Percentiles rank a stretch among this genome's conserved stretches.
These are phyloP conservation scores for Drosophila yooni DNA, from an alignment of 2,888 invertebrate genomes.

Conservation along the genomic window DNA sequence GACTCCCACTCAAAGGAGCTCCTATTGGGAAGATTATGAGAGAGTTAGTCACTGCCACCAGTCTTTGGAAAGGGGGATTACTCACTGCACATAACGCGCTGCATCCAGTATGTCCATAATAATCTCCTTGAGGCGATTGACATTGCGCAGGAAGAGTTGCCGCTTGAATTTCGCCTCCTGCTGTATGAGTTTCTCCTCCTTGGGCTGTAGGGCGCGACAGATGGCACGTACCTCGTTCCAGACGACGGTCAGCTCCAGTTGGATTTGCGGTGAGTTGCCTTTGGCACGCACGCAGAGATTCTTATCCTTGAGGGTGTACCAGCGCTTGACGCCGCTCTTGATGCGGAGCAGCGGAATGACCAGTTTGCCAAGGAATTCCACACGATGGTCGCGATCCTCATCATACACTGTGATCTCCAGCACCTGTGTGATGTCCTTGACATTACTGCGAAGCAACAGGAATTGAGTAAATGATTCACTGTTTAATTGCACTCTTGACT, in stretches of 20 bases:
- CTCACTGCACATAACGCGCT: constrained; percentile 96
- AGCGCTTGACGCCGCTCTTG: constrained; percentile 95
- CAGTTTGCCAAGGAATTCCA: constrained; percentile 97
- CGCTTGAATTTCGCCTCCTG: constrained; percentile 98
- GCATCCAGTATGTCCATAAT: constrained; percentile 95
- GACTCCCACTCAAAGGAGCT: constrained; percentile 99
- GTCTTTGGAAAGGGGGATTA: not conserved
- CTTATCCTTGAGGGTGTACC: constrained; percentile 98
- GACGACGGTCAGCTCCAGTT: constrained; percentile 93
- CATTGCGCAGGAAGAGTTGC: constrained; percentile 96
- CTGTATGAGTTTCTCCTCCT: constrained; percentile 97
- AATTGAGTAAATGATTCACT: constrained; percentile 6
- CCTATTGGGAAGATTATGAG: constrained; percentile 85
- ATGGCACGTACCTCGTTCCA: constrained; percentile 98
- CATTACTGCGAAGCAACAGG: constrained; percentile 87
- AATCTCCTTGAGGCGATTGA: constrained; percentile 95
- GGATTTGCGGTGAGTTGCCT: constrained; percentile 92
- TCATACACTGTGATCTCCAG: constrained; percentile 98
- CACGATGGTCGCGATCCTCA: constrained; percentile 98
- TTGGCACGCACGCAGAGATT: constrained; percentile 96
- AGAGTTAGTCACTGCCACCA: not conserved
- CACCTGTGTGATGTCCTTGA: constrained; percentile 97
- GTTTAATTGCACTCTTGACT: not conserved
- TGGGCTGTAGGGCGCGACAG: constrained; percentile 96
- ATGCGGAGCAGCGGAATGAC: constrained; percentile 94